Percentiles rank a stretch among this genome's conserved stretches.
Conservation (phyloP, 2,113 vertebrate species). For the Cavia porcellus region DNA sequence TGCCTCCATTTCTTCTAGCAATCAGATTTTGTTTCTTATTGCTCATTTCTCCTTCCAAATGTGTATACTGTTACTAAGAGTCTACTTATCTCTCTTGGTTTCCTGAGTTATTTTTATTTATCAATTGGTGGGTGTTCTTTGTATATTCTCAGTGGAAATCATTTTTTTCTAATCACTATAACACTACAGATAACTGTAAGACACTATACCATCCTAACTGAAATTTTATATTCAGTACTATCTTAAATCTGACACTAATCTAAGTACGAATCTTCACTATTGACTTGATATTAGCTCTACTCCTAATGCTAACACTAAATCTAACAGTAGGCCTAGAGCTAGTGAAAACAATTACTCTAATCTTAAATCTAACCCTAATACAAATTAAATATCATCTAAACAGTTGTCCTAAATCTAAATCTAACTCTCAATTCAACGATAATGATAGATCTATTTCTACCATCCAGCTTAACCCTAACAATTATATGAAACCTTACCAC, state of each 20-base stretch:
- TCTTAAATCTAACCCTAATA: not conserved
- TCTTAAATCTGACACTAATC: not conserved
- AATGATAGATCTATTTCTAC: not conserved
- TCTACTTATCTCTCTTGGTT: not conserved
- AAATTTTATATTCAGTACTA: not conserved
- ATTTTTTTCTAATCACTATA: not conserved
- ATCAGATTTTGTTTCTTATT: not conserved
- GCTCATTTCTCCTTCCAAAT: not conserved
- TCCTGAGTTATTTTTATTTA: not conserved
- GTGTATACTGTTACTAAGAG: not conserved
- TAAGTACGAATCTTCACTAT: not conserved
- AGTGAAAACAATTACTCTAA: not conserved
- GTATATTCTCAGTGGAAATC: not conserved
- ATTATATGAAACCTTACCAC: not conserved
- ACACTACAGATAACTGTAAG: not conserved
- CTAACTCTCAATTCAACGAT: not conserved
- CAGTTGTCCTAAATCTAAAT: conserved; percentile 4
- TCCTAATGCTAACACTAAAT: not conserved
- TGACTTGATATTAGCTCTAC: not conserved
- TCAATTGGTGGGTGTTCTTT: not conserved
- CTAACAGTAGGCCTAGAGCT: not conserved
- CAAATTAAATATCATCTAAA: not conserved
- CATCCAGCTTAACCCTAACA: not conserved
- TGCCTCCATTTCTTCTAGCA: not conserved
- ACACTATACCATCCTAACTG: not conserved